phyloP scores from a whole-genome alignment of 2,797 vertebrate species.

The Benthosema pterotum region DNA sequence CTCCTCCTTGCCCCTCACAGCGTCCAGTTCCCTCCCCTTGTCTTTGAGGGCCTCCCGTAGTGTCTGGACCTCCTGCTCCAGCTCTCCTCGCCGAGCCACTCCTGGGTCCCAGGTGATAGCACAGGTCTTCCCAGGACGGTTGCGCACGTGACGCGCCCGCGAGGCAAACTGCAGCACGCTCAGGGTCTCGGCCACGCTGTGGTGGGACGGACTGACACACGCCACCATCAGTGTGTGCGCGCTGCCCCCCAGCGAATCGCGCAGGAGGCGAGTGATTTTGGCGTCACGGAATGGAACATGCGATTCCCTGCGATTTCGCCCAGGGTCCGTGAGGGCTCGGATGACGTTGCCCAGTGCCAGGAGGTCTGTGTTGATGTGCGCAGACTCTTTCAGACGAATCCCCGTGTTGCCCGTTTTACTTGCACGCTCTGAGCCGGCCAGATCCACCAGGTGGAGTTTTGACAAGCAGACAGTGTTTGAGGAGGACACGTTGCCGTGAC shows the following conservation, averaged over 20 bases:
- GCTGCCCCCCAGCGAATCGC: conserved; percentile 90
- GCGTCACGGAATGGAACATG: conserved; percentile 89
- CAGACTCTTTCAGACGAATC: conserved; percentile 87
- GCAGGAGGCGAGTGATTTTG: conserved; percentile 92
- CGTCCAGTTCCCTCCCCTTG: conserved; percentile 68
- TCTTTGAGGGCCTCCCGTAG: conserved; percentile 85
- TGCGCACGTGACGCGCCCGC: conserved; percentile 86
- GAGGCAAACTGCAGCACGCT: conserved; percentile 90
- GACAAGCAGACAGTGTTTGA: conserved; percentile 65
- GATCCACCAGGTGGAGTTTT: conserved; percentile 91
- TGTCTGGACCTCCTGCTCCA: conserved; percentile 85
- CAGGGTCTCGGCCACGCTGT: conserved; percentile 87
- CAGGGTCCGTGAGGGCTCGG: conserved; percentile 85
- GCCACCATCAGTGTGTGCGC: conserved; percentile 92
- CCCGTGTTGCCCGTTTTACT: conserved; percentile 88
- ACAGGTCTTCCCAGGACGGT: conserved; percentile 73
- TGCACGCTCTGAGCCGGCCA: conserved; percentile 91
- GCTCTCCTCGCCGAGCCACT: conserved; percentile 81
- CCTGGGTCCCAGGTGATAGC: conserved; percentile 76
- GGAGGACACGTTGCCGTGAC: conserved; percentile 25
- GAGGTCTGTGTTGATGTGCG: conserved; percentile 88
- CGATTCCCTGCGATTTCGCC: conserved; percentile 66
- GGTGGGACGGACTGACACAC: conserved; percentile 88
- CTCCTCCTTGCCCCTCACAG: conserved; percentile 68
- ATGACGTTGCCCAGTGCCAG: conserved; percentile 91